These are phyloP conservation scores for Ochotona curzoniae DNA, from an alignment of 2,113 vertebrate species.

Conservation along the genomic window DNA sequence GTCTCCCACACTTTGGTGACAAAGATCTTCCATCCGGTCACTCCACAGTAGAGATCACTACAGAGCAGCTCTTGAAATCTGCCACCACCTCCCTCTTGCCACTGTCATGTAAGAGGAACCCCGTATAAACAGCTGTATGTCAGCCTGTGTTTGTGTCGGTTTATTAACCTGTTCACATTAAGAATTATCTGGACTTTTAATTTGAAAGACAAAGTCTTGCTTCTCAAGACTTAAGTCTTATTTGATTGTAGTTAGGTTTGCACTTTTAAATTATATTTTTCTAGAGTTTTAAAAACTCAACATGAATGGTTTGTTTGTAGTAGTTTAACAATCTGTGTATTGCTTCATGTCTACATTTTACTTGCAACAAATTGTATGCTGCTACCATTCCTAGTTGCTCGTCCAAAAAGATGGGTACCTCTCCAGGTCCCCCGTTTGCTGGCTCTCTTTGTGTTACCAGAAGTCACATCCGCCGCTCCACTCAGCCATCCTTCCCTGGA, in stretches of 20 bases:
- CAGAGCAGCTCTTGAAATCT: not conserved
- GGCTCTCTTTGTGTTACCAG: not conserved
- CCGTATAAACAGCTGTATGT: not conserved
- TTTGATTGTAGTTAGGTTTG: too few species aligned
- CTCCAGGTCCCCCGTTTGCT: not conserved
- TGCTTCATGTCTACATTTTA: not conserved
- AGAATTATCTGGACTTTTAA: too few species aligned
- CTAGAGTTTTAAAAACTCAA: not conserved
- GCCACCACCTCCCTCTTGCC: not conserved
- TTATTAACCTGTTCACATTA: not conserved
- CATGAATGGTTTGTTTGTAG: not conserved
- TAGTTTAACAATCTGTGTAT: not conserved
- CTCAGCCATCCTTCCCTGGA: not conserved
- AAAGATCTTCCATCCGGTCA: not conserved
- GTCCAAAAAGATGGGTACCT: not conserved
- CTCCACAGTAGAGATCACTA: not conserved
- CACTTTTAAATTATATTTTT: not conserved
- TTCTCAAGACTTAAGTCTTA: too few species aligned
- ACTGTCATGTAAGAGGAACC: not conserved
- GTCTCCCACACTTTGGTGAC: not conserved
- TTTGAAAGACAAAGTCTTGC: too few species aligned
- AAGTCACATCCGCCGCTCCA: not conserved
- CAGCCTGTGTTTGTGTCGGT: not conserved
- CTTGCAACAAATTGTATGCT: not conserved
- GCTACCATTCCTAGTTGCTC: not conserved